phyloP scores from a whole-genome alignment of 2,113 vertebrate genomes.

The Burhinus bistriatus region DNA sequence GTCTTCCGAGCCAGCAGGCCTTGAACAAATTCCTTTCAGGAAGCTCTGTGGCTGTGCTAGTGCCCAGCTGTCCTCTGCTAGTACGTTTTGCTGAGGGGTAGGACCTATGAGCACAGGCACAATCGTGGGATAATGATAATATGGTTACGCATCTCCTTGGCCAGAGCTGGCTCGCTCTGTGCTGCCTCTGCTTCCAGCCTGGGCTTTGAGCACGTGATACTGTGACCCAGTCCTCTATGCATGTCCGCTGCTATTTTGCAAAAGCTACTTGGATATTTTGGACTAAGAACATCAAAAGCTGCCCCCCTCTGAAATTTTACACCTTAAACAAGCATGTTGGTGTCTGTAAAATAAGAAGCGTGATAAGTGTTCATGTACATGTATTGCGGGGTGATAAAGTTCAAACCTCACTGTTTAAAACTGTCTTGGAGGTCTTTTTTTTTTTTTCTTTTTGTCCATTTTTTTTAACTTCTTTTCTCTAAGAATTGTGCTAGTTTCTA shows the following conservation, averaged over 20 bases:
- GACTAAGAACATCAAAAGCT: neutral
- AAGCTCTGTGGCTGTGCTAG: neutral
- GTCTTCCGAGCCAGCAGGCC: neutral
- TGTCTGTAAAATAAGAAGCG: neutral
- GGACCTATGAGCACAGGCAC: fast-evolving
- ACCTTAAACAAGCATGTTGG: neutral
- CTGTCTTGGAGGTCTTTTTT: neutral
- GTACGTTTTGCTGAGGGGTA: neutral
- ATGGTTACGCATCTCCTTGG: neutral
- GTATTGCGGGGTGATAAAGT: neutral
- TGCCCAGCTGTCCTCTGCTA: neutral
- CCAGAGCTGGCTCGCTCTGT: neutral
- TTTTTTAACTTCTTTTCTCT: neutral
- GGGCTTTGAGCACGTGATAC: neutral
- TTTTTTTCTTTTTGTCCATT: neutral
- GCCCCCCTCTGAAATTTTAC: neutral
- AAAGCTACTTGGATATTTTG: neutral
- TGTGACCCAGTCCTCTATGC: neutral
- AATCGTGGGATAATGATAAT: neutral
- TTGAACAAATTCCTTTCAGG: neutral
- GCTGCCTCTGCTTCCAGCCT: neutral
- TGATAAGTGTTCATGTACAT: fast-evolving
- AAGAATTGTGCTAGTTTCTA: neutral
- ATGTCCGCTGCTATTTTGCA: neutral
- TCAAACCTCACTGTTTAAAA: neutral